phyloP scores from a whole-genome alignment of 1,140 invertebrate species.

The Platorchestia sp. region DNA sequence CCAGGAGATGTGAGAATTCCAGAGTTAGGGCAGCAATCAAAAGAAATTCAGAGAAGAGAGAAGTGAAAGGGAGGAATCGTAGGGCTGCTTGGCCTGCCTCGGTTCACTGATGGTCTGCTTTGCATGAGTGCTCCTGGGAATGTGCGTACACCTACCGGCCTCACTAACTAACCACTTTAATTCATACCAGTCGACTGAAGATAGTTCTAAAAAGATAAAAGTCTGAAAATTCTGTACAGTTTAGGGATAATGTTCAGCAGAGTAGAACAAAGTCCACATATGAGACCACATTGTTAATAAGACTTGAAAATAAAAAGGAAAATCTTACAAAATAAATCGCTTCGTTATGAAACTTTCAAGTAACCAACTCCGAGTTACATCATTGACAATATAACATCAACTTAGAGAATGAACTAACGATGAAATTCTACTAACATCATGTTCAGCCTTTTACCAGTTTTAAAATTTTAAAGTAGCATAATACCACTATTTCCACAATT shows the following conservation, averaged over 20 bases:
- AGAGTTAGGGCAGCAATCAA: not conserved
- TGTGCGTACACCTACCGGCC: not conserved
- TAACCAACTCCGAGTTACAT: not conserved
- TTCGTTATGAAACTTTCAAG: not conserved
- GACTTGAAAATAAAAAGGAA: not conserved
- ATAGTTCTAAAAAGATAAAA: not conserved
- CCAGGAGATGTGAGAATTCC: not conserved
- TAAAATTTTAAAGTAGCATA: too few relatives aligned
- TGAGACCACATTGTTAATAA: not conserved
- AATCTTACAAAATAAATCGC: not conserved
- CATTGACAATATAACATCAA: not conserved
- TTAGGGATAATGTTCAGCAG: not conserved
- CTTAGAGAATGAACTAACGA: too few relatives aligned
- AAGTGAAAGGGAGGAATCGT: not conserved
- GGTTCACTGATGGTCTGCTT: conserved; percentile 28
- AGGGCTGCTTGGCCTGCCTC: not conserved
- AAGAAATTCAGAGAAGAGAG: not conserved
- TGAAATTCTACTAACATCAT: too few relatives aligned
- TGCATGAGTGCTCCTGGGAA: conserved; percentile 18
- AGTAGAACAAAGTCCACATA: not conserved
- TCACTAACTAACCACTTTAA: not conserved
- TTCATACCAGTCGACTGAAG: not conserved
- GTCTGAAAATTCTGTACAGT: not conserved
- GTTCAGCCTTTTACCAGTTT: too few relatives aligned
- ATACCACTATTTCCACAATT: too few relatives aligned